These are phyloP conservation scores for Drosophila atripex DNA, from an alignment of 2,888 invertebrate species.

Conservation along the genomic window DNA sequence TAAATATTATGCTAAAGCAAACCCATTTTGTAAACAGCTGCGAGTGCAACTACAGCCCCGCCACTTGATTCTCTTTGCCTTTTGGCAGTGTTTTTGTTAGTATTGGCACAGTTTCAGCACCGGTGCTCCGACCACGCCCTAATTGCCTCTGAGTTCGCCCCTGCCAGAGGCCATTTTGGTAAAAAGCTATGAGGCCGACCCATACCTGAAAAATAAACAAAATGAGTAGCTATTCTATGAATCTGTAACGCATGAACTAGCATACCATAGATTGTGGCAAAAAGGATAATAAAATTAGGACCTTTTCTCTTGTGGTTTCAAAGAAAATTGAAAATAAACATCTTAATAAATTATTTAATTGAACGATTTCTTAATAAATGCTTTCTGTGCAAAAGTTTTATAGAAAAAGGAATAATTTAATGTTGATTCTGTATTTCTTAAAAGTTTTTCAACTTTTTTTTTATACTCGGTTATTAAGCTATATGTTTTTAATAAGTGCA, in stretches of 20 bases:
- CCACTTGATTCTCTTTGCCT: neutral
- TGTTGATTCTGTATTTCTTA: too few species aligned
- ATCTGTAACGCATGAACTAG: conserved; percentile 11
- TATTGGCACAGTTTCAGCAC: conserved; percentile 46
- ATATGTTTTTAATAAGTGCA: too few species aligned
- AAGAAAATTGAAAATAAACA: too few species aligned
- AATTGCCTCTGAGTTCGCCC: conserved; percentile 27
- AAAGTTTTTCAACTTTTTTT: too few species aligned
- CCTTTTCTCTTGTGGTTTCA: too few species aligned
- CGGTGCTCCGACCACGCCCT: conserved; percentile 35
- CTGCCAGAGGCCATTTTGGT: conserved; percentile 15
- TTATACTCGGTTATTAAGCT: too few species aligned
- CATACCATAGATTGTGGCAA: conserved; percentile 1
- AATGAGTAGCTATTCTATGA: conserved; percentile 19
- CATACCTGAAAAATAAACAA: conserved; percentile 27
- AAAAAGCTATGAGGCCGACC: conserved; percentile 15
- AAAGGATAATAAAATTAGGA: conserved; percentile 2
- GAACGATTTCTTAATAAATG: too few species aligned
- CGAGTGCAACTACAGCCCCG: conserved; percentile 26
- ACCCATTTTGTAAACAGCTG: conserved; percentile 43
- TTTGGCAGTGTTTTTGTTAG: conserved; percentile 20
- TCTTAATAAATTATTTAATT: too few species aligned
- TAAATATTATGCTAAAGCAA: conserved; percentile 42
- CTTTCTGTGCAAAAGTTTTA: too few species aligned
- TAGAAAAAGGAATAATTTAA: too few species aligned